phyloP scores from a whole-genome alignment of 2,888 invertebrate species.

The Ectemnius lituratus region DNA sequence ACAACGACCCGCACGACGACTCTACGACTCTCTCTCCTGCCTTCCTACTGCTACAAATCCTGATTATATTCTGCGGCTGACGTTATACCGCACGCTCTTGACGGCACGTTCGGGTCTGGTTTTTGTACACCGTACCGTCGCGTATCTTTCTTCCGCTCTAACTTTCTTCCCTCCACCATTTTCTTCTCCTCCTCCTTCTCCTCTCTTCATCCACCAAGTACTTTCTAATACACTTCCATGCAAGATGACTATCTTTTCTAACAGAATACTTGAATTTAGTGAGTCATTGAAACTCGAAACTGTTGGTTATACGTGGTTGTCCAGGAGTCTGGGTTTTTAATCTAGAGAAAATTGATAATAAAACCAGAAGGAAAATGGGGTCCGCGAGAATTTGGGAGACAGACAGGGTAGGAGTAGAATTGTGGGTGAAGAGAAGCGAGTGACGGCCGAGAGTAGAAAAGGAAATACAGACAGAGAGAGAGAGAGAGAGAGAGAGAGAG shows the following conservation, averaged over 20 bases:
- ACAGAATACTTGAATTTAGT: too few species aligned
- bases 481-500: conserved; percentile 21
- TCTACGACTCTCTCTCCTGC: conserved; percentile 57
- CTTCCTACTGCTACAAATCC: conserved; percentile 77
- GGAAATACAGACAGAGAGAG: conserved; percentile 16
- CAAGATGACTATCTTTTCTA: too few species aligned
- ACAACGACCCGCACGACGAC: conserved; percentile 43
- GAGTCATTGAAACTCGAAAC: too few species aligned
- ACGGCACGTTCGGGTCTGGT: conserved; percentile 75
- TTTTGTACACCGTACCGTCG: conserved; percentile 73
- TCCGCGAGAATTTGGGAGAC: conserved; percentile 13
- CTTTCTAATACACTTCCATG: conserved; percentile 21
- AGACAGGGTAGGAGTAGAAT: conserved; percentile 6
- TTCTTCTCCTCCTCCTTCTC: conserved; percentile 12
- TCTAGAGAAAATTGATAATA: too few species aligned
- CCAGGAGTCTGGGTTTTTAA: too few species aligned
- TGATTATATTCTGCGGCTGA: conserved; percentile 79
- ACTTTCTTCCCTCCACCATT: conserved; percentile 6
- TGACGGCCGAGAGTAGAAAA: conserved; percentile 9
- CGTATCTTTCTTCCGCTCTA: conserved; percentile 33
- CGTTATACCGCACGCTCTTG: conserved; percentile 75
- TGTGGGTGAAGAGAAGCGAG: conserved; percentile 20
- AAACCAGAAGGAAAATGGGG: neutral
- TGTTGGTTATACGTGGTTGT: too few species aligned
- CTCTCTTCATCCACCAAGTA: conserved; percentile 39